These are phyloP conservation scores for Laupala kohalensis DNA, from an alignment of 1,140 invertebrate species.

Conservation along the genomic window DNA sequence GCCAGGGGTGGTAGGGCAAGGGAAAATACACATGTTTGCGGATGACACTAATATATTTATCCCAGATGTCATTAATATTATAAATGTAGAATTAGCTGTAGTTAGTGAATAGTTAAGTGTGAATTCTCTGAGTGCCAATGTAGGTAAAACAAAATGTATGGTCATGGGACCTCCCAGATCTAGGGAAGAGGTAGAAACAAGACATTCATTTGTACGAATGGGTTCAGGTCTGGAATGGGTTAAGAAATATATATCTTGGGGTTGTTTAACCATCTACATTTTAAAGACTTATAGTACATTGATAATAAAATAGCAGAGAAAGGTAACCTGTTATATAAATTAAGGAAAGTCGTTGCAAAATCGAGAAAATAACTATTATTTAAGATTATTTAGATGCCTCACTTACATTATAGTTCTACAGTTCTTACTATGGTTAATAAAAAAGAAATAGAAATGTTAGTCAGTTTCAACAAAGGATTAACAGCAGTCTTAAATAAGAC, in stretches of 20 bases:
- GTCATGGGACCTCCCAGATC: background rate
- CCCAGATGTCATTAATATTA: background rate
- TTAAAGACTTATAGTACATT: background rate
- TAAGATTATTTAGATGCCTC: background rate
- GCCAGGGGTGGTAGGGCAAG: no score
- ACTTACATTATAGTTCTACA: conserved; percentile 10
- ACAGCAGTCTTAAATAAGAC: no score
- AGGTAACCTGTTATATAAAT: background rate
- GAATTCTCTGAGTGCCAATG: background rate
- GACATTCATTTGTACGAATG: background rate
- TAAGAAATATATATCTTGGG: background rate
- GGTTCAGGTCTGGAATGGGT: conserved; percentile 19
- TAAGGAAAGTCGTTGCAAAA: background rate
- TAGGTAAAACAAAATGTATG: background rate
- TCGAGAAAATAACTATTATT: conserved; percentile 2
- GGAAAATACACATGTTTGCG: no score
- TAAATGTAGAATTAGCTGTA: background rate
- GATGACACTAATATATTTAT: background rate
- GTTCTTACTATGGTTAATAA: conserved; percentile 7
- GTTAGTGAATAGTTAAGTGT: background rate
- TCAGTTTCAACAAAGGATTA: no score
- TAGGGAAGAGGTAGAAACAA: background rate
- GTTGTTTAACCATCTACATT: background rate
- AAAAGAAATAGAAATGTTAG: no score
- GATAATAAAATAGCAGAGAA: background rate